phyloP scores from a whole-genome alignment of 2,113 vertebrate species.

The Etia nguti region DNA sequence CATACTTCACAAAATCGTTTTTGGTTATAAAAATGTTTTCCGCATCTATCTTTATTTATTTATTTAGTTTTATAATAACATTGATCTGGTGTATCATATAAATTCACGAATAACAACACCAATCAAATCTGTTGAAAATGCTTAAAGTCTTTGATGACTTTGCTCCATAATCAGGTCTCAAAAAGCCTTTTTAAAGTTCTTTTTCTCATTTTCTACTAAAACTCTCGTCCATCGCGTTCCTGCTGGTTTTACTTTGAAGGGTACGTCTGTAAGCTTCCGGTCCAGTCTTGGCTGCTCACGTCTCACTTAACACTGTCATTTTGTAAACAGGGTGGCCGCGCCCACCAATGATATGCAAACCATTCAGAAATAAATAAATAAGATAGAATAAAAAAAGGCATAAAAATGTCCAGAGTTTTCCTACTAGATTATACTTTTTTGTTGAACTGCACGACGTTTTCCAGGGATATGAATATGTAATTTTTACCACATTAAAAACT shows the following conservation, averaged over 20 bases:
- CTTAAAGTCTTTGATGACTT: neutral
- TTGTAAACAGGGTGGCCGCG: neutral
- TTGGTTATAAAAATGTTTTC: neutral
- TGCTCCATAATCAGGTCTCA: neutral
- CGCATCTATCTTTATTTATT: neutral
- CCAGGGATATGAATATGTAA: rapidly evolving
- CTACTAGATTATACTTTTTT: neutral
- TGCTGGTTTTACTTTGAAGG: neutral
- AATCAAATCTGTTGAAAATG: neutral
- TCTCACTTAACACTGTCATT: neutral
- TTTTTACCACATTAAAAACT: neutral
- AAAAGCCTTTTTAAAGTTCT: neutral
- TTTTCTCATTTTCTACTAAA: neutral
- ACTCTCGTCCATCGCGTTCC: rapidly evolving
- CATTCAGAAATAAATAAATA: neutral
- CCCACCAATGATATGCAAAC: neutral
- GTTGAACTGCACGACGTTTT: neutral
- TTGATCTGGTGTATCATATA: rapidly evolving
- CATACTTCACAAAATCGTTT: rapidly evolving
- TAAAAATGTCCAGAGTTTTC: neutral
- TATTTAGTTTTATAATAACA: neutral
- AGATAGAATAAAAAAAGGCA: neutral
- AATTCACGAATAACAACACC: rapidly evolving
- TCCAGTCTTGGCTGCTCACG: neutral
- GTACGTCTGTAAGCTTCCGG: neutral